These are phyloP conservation scores for Cyrtorhinus lividipennis DNA, from an alignment of 1,140 invertebrate genomes.

Conservation along the genomic window DNA sequence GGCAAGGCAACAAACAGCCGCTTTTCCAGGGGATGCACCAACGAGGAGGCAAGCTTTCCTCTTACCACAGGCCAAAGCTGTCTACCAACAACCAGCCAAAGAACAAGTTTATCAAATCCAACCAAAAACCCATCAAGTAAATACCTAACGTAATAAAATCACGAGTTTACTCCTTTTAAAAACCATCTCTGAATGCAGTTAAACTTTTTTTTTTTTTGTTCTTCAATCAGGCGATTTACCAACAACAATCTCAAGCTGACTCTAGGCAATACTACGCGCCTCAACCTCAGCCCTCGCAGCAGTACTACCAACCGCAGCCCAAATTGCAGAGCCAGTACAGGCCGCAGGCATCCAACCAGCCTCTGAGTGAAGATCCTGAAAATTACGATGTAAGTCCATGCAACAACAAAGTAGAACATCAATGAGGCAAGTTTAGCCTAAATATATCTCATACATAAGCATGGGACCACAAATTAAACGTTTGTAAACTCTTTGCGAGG, in stretches of 20 bases:
- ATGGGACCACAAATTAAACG: too few species aligned
- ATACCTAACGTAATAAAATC: not conserved
- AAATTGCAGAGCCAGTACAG: not conserved
- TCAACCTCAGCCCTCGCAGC: constrained; percentile 14
- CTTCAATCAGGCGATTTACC: not conserved
- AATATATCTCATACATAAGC: too few species aligned
- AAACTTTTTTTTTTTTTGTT: not conserved
- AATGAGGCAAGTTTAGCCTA: not conserved
- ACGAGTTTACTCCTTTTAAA: not conserved
- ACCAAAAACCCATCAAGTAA: constrained; percentile 7
- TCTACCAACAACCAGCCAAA: constrained; percentile 13
- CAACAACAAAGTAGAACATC: too few species aligned
- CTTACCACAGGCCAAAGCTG: constrained; percentile 13
- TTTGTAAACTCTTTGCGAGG: too few species aligned
- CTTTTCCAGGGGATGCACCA: not conserved
- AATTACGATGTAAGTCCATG: constrained; percentile 18
- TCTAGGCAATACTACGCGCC: constrained; percentile 14
- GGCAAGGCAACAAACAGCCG: constrained; percentile 22
- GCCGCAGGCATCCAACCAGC: not conserved
- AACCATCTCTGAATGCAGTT: not conserved
- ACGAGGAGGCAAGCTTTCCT: constrained; percentile 18
- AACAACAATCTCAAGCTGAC: not conserved
- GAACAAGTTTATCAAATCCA: constrained; percentile 16
- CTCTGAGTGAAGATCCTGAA: constrained; percentile 7
- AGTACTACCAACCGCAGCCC: constrained; percentile 14